Conservation (phyloP, 2,888 invertebrate genomes). For the Diaperis boleti region DNA sequence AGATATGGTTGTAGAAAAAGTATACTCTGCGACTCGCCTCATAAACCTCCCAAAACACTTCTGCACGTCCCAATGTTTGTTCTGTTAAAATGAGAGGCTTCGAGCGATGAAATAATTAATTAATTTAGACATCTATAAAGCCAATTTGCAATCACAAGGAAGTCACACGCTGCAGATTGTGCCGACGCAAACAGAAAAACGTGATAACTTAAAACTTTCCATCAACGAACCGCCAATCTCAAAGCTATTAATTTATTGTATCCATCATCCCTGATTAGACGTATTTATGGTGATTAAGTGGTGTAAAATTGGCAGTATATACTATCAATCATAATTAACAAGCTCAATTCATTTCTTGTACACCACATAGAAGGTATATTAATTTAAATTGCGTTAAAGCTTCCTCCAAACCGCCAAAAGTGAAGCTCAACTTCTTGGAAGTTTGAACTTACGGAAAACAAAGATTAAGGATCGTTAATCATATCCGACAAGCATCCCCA, state of each 20-base stretch:
- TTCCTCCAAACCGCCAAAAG: slow-evolving; percentile 7
- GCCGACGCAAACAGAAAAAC: neutral
- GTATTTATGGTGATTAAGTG: slow-evolving; percentile 11
- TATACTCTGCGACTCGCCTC: too few relatives aligned
- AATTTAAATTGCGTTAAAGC: slow-evolving; percentile 34
- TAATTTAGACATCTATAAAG: too few relatives aligned
- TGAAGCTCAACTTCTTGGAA: slow-evolving; percentile 20
- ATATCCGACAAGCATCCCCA: slow-evolving; percentile 2
- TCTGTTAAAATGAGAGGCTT: too few relatives aligned
- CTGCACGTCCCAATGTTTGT: too few relatives aligned
- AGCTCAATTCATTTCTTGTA: slow-evolving; percentile 18
- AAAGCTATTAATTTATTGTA: slow-evolving; percentile 28
- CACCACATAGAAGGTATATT: slow-evolving; percentile 34
- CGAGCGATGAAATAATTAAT: too few relatives aligned
- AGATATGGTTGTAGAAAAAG: too few relatives aligned
- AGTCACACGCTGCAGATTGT: too few relatives aligned
- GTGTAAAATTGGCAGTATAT: slow-evolving; percentile 21
- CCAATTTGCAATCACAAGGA: too few relatives aligned
- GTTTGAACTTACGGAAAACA: slow-evolving; percentile 25
- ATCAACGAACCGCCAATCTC: slow-evolving; percentile 16
- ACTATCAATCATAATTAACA: slow-evolving; percentile 36
- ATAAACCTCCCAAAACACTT: too few relatives aligned
- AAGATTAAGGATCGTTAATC: slow-evolving; percentile 28
- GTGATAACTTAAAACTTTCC: slow-evolving; percentile 12
- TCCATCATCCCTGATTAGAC: slow-evolving; percentile 29